Conservation (phyloP, 2,113 vertebrate species). For the Peromyscus californicus region DNA sequence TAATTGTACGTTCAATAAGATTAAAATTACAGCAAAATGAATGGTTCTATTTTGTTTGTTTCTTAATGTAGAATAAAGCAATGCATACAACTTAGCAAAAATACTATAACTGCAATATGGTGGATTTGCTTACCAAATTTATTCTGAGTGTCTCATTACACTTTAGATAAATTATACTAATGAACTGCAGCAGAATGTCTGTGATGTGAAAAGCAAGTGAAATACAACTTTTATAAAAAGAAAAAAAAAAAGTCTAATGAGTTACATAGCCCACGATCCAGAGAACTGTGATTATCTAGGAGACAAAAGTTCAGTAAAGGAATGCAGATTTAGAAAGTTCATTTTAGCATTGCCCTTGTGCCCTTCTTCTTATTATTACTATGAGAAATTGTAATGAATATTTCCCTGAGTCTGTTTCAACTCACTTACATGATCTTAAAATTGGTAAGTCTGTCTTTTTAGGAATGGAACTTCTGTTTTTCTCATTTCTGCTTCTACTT, state of each 20-base stretch:
- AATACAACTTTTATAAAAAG: neutral
- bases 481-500: conserved; percentile 13
- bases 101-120: neutral
- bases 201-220: neutral
- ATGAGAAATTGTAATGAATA: neutral
- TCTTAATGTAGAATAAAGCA: conserved; percentile 4
- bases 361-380: neutral
- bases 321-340: neutral
- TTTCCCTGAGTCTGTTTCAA: neutral
- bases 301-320: conserved; percentile 3
- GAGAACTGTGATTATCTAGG: neutral
- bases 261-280: neutral
- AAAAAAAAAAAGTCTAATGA: neutral
- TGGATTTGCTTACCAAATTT: conserved; percentile 40
- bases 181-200: conserved; percentile 40
- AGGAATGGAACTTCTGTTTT: neutral
- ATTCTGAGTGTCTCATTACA: conserved; percentile 23
- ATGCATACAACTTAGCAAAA: neutral
- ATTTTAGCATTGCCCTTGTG: neutral
- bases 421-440: neutral
- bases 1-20: conserved; percentile 4
- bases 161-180: conserved; percentile 11
- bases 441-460: neutral
- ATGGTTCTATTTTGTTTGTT: neutral
- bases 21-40: conserved; percentile 28